Evolutionary conservation across 2,888 invertebrate species (phyloP).

Genomic region (Reticulitermes lucifugus): DNA sequence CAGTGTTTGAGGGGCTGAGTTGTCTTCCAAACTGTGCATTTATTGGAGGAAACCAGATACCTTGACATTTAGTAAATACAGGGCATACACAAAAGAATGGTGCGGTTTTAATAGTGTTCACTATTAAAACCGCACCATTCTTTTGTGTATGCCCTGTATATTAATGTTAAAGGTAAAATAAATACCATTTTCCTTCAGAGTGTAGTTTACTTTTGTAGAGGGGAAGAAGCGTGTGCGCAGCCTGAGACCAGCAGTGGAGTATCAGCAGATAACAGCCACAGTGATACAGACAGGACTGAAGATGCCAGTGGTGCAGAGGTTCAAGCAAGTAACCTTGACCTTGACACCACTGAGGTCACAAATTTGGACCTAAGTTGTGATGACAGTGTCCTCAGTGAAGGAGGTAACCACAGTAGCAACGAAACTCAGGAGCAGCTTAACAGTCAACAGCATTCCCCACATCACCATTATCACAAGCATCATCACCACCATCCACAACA

Average conservation of each 20-base stretch:
- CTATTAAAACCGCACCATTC: too few relatives aligned
- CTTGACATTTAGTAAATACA: too few relatives aligned
- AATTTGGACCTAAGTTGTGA: constrained; percentile 31
- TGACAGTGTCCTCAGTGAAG: neutral
- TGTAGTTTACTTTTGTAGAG: constrained; percentile 21
- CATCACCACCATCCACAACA: neutral
- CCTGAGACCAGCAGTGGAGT: neutral
- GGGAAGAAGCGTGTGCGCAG: neutral
- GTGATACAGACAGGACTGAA: neutral
- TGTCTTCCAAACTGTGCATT: too few relatives aligned
- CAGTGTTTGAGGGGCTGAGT: too few relatives aligned
- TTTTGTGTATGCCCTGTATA: too few relatives aligned
- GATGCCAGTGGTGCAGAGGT: neutral
- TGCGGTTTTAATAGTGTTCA: too few relatives aligned
- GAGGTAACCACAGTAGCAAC: constrained; percentile 10
- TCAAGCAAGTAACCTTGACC: constrained; percentile 8
- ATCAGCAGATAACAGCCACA: neutral
- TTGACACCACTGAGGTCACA: constrained; percentile 16
- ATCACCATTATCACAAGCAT: constrained; percentile 15
- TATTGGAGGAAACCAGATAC: too few relatives aligned
- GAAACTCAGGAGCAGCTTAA: constrained; percentile 5
- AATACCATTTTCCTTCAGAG: neutral
- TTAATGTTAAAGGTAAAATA: too few relatives aligned
- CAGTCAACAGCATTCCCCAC: constrained; percentile 28
- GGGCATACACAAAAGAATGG: too few relatives aligned